These are phyloP conservation scores for Phymorhynchus buccinoides DNA, from an alignment of 1,140 invertebrate genomes.

Conservation along the genomic window DNA sequence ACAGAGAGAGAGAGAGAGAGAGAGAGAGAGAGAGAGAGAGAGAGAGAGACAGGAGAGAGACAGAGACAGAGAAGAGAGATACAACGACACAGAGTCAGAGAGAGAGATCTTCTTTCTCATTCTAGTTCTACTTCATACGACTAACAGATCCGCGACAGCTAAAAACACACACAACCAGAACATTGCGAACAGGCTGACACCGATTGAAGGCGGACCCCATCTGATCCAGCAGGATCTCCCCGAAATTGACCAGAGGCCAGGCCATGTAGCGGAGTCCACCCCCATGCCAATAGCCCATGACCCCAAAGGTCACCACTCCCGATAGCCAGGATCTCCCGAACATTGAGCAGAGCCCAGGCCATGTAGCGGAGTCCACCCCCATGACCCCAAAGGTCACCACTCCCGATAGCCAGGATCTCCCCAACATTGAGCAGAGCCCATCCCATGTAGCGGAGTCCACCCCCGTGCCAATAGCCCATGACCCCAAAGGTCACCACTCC, in stretches of 20 bases:
- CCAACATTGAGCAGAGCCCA: too few relatives aligned
- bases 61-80: not conserved
- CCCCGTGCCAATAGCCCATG: too few relatives aligned
- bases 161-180: too few relatives aligned
- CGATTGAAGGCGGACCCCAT: slow-evolving; percentile 62
- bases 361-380: too few relatives aligned
- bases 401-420: too few relatives aligned
- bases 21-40: not conserved
- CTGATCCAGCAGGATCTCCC: slow-evolving; percentile 84
- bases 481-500: too few relatives aligned
- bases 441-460: too few relatives aligned
- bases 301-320: slow-evolving; percentile 85
- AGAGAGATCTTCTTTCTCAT: not conserved
- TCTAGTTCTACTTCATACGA: too few relatives aligned
- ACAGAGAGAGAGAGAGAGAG: not conserved
- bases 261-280: slow-evolving; percentile 83
- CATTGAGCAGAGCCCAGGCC: too few relatives aligned
- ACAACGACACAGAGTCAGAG: not conserved
- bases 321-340: slow-evolving; percentile 82
- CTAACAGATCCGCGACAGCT: too few relatives aligned
- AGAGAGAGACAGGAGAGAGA: not conserved
- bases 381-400: too few relatives aligned
- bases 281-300: slow-evolving; percentile 94
- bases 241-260: slow-evolving; percentile 88
- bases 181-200: not conserved